Conservation (phyloP, 30 jellyfish, hydroid and myxozoan genomes). For the Aurelia aurita complex sp. Pacific region DNA sequence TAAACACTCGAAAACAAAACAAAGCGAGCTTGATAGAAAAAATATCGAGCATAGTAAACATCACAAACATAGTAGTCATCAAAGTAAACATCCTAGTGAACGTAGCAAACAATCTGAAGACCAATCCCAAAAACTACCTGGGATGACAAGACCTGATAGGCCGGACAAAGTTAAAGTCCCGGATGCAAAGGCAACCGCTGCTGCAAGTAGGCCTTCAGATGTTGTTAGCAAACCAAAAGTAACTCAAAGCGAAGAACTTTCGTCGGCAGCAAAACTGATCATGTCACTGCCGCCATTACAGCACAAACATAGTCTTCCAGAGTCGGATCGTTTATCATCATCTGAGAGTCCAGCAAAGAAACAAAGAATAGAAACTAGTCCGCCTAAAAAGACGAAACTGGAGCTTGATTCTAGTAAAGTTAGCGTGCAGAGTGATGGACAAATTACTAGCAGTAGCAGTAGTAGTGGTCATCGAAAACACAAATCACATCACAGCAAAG, state of each 20-base stretch:
- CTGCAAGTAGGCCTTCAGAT: conserved; percentile 16
- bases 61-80: conserved; percentile 43
- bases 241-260: conserved; percentile 26
- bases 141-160: neutral
- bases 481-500: conserved; percentile 22
- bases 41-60: conserved; percentile 62
- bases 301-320: conserved; percentile 63
- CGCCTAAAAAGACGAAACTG: conserved; percentile 25
- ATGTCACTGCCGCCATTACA: conserved; percentile 47
- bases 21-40: conserved; percentile 30
- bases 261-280: conserved; percentile 48
- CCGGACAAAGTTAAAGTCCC: neutral
- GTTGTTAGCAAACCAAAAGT: conserved; percentile 28
- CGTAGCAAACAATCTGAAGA: neutral
- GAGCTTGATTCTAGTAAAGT: conserved; percentile 32
- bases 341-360: conserved; percentile 79
- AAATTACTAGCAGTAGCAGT: conserved; percentile 20
- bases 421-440: conserved; percentile 11
- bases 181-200: conserved; percentile 22
- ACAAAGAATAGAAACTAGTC: conserved; percentile 50
- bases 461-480: conserved; percentile 37
- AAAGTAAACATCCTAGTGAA: neutral
- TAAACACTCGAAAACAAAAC: conserved; percentile 31
- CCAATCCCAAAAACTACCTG: conserved; percentile 21
- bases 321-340: conserved; percentile 15